Evolutionary conservation across 2,113 vertebrate genomes (phyloP), one percentile per base, ranked within the genome.

Genomic region (Condylura cristata): DNA sequence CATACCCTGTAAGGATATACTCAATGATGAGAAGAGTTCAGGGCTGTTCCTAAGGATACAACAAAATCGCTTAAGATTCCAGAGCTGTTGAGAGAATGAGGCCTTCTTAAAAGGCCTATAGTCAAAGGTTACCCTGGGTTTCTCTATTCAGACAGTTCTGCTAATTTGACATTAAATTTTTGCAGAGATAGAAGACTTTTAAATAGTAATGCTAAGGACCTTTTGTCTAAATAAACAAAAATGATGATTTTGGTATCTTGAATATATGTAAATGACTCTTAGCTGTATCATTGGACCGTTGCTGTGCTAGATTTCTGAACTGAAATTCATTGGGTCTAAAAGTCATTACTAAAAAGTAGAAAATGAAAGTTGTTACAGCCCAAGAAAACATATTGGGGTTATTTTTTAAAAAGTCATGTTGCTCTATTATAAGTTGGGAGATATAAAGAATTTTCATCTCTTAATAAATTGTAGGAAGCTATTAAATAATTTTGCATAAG

Each of bases 401-500:
- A 2, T 66, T 41, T 94, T 46, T 41, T 75, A 61, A 44, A 79
- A 93, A 95, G 72, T 2, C 32, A 5, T 60, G 11, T 44, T 74
- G 48, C 71, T 32, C 61, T 91, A 3, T 0, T 75, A 66, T 63
- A 86, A 93, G 14, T 80, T 2, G 4, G 3, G 60, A 85, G 39
- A 13, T 17, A 78, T 2, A 51, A 63, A 20, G 56, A 26, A 70
- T 61, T 46, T 72, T 72, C 24, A 30, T 58, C 44, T 92, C 39
- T 53, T 79, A 89, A 32, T 20, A 65, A 92, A n/a, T 22, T 63
- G 79, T 96, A 89, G 22, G 28, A 81, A 44, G 30, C 71, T 93
- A 26, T 79, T 61, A 94, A 95, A 58, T n/a, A 71, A 92, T 88
- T 94, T 93, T 70, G 48, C 3, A n/a, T 53, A 89, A 96, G 72